Evolutionary conservation across 2,797 vertebrate species (phyloP).

Genomic region (Cephalopachus bancanus): DNA sequence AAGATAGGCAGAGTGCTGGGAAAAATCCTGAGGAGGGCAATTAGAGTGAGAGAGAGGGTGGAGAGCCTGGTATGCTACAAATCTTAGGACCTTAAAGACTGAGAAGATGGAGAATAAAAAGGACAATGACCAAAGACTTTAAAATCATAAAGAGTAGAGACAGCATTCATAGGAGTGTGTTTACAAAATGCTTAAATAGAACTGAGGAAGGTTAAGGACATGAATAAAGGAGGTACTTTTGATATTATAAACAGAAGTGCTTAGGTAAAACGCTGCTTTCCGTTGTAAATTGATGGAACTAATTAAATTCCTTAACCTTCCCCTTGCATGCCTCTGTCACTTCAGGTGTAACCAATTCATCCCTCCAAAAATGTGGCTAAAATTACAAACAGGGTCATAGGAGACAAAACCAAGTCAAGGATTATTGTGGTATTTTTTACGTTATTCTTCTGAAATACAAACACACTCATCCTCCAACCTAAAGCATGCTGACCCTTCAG

Average conservation of each 20-base stretch:
- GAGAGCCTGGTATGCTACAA: background rate
- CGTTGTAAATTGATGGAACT: background rate
- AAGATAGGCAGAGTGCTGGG: background rate
- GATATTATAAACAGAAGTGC: background rate
- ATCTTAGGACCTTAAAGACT: background rate
- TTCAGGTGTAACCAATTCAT: background rate
- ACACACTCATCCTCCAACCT: background rate
- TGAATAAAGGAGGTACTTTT: background rate
- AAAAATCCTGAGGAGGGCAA: background rate
- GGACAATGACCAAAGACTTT: background rate
- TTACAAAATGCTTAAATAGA: background rate
- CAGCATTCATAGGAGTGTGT: background rate
- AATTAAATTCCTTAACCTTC: background rate
- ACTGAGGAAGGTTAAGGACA: background rate
- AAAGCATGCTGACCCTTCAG: background rate
- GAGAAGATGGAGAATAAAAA: slow-evolving; percentile 16
- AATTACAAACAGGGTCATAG: background rate
- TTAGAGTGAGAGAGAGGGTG: background rate
- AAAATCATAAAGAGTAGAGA: background rate
- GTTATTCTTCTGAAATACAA: background rate
- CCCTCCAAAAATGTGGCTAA: background rate
- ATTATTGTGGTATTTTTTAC: background rate
- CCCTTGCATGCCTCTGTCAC: background rate
- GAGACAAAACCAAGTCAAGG: background rate
- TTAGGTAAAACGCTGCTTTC: slow-evolving; percentile 17